Evolutionary conservation across 2,113 vertebrate species (phyloP), one percentile per base, ranked within the genome.

Genomic region (Microtus oregoni): DNA sequence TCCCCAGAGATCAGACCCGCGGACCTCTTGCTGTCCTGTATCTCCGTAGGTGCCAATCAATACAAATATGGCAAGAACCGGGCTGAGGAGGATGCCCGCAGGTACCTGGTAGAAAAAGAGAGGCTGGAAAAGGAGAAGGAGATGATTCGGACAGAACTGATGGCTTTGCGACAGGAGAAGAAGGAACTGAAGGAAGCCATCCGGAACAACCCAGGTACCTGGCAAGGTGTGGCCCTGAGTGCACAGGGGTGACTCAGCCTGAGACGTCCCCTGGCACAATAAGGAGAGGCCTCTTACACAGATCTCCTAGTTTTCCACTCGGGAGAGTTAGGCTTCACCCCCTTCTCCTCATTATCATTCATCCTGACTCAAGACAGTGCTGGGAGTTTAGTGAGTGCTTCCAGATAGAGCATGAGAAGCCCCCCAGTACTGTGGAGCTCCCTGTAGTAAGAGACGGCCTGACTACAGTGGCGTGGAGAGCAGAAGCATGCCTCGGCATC

Each of bases 61-160:
- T 99, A 99, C 28, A 98, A 98, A 97, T 99, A 99, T 41, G 99
- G 99, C 95, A 99, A 99, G 98, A 99, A 99, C 12, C 98, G 99
- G 93, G 99, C 99, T 0, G 99, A 99, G 96, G 99, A 99, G 97
- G 99, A 99, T 0, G 99, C 99, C 76, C 99, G 99, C 87, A 98
- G 98, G 3, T 99, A 99, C 98, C 98, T 99, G 97, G 98, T 98
- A 0, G 99, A 99, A 96, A 99, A 99, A 92, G 99, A 99, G 97
- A 99, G 99, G 96, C 98, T 99, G 98, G 99, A 99, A 97, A 99
- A 97, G 78, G 98, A 99, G 98, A 99, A 99, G 77, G 99, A 99
- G 0, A 97, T 95, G 0, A 99, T 99, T 92, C 98, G 99, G 91
- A 99, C 98, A 0, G 98, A 98, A 65, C 98, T 99, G 81, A 89